Evolutionary conservation across 2,113 vertebrate genomes (phyloP), one percentile per base, ranked within the genome.

Genomic region (Mormyrus lacerda): DNA sequence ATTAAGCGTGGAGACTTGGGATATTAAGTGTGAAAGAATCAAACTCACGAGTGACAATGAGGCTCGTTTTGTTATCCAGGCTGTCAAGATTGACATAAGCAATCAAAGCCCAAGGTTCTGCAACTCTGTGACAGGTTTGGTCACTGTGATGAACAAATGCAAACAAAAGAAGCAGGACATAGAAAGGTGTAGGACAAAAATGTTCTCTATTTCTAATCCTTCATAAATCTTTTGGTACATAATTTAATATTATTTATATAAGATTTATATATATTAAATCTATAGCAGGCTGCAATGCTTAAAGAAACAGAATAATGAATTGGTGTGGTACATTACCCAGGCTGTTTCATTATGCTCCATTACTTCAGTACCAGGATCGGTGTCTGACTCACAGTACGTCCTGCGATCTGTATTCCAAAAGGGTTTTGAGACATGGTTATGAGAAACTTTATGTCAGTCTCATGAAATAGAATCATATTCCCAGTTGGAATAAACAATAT

Each of bases 381-480:
- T 87, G 21, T 82, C 47, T 48, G 47, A 85, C n/a, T 24, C 48
- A 35, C 84, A 85, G 85, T 58, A 45, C 21, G 39, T 31, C 35
- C 9, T 87, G 48, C 27, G 39, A 61, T 61, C 35, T 87, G 53
- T 87, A 61, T 87, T 58, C 51, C 53, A 87, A 6, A 21, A 87
- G 53, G 17, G 86, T 87, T 31, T 31, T 48, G 73, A 79, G 13
- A 89, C 69, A 11, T 42, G n/a, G 11, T 89, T 83, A 83, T 53
- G 50, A 84, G 73, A 53, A 53, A 84, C 51, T 83, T 24, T 55
- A 48, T 89, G 31, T 76, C 85, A 87, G 47, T 87, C 53, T 55
- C 35, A 42, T 84, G 76, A 84, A 84, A 87, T 87, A 55, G 50
- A 50, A 87, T 87, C 35, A 53, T 88, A 69, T 88, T 88, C 58